These are phyloP conservation scores for Chaetura pelagica DNA, from an alignment of 2,113 vertebrate genomes.

Conservation along the genomic window DNA sequence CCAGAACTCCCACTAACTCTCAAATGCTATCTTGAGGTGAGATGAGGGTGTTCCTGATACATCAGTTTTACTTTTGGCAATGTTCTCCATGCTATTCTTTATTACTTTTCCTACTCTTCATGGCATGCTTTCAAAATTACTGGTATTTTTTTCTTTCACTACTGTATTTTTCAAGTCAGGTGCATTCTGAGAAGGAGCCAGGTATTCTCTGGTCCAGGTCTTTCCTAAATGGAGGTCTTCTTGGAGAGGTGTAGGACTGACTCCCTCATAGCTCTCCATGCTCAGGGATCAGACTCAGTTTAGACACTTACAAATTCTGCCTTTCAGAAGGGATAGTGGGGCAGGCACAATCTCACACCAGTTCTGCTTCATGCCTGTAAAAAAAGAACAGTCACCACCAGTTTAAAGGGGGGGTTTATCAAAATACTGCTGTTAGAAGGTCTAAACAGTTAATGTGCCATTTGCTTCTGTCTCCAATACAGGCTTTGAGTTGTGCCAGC, in stretches of 20 bases:
- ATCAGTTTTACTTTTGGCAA: background rate
- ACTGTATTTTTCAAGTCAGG: background rate
- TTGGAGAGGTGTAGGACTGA: background rate
- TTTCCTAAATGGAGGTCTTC: background rate
- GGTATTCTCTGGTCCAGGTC: background rate
- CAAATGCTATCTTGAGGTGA: conserved; percentile 16
- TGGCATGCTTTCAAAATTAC: background rate
- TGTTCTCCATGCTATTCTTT: background rate
- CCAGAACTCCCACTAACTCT: conserved; percentile 42
- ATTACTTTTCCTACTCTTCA: conserved; percentile 4
- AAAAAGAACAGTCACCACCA: background rate
- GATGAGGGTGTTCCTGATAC: background rate
- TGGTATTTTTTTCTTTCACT: background rate
- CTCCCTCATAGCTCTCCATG: background rate
- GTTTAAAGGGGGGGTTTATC: background rate
- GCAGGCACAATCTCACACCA: background rate
- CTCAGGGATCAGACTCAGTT: background rate
- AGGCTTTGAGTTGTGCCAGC: background rate
- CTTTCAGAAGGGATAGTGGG: background rate
- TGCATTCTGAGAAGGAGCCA: background rate
- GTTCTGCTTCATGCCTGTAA: background rate
- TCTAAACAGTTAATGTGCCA: background rate
- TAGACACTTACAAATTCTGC: background rate
- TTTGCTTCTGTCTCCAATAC: background rate
- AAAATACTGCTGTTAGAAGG: background rate